Base-by-base conservation (phyloP, 2,113 vertebrate genomes). In the Passer domesticus region DNA sequence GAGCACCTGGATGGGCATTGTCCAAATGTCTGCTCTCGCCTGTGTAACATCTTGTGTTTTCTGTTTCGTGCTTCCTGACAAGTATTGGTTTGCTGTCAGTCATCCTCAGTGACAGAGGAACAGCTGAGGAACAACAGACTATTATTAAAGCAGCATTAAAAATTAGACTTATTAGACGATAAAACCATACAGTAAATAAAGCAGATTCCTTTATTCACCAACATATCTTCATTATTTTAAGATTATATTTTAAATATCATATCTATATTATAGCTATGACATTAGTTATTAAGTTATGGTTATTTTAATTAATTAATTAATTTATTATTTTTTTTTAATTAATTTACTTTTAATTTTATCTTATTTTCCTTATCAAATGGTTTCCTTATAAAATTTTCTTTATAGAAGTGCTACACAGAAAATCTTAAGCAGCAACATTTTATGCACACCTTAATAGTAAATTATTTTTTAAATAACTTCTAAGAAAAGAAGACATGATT, bases 21-120 rank as follows among this genome's bases (percentile, higher is more conserved):
- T 31, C 72, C 73, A 68, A 67, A 91, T 0, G 0, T 21, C 50
- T 60, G 6, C 46, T 47, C 60, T 50, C 3, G 3, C 16, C 74
- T 59, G 17, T 25, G 22, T 7, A 30, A 58, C 33, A 17, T 17
- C 52, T 49, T 30, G 11, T 20, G 52, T 37, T 23, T 37, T 41
- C 41, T 8, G 3, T 7, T 62, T 56, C 15, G 30, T 22, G 22
- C 64, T 66, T 82, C 60, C 33, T 62, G 24, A 41, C 22, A 15
- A 11, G 16, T 14, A n/a, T 3, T 62, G 17, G 28, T 83, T 66
- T 77, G 64, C 27, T 62, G 55, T 44, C 58, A 53, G 18, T 39
- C 7, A 12, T 25, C 64, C 62, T 73, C 35, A n/a, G 56, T 24
- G 41, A 68, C 86, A 74, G 17, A 68, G 44, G 67, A 90, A 41